A percentile compares a stretch with the other conserved stretches of the same genome.
Evolutionary conservation across 2,888 invertebrate species (phyloP).

Genomic region (Trichogramma evanescens): DNA sequence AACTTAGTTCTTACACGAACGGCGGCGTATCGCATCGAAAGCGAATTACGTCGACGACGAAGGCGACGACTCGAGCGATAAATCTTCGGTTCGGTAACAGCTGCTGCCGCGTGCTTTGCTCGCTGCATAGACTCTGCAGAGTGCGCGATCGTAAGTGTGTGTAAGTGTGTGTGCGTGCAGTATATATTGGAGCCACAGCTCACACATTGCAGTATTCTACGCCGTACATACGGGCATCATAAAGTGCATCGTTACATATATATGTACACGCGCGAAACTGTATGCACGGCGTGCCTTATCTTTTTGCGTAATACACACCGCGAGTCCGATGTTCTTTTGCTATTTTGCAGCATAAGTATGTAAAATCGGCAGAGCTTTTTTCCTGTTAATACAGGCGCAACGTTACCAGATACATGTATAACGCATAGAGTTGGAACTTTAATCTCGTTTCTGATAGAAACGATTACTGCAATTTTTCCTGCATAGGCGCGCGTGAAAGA

Average conservation of each 20-base stretch:
- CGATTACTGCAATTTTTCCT: too few relatives aligned
- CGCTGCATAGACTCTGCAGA: not conserved
- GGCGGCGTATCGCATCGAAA: conserved; percentile 6
- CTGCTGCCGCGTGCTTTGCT: conserved; percentile 14
- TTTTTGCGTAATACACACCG: not conserved
- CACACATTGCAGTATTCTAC: too few relatives aligned
- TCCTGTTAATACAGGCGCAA: too few relatives aligned
- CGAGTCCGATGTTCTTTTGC: too few relatives aligned
- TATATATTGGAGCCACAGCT: not conserved
- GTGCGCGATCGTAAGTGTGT: too few relatives aligned
- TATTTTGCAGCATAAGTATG: too few relatives aligned
- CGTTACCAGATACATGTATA: too few relatives aligned
- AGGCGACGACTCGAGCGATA: conserved; percentile 11
- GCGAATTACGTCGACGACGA: conserved; percentile 13
- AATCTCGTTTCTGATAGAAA: too few relatives aligned
- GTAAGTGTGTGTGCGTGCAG: too few relatives aligned
- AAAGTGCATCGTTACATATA: conserved; percentile 10
- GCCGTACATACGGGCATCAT: not conserved
- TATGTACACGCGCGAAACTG: not conserved
- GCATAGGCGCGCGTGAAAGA: too few relatives aligned
- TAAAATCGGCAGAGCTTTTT: too few relatives aligned
- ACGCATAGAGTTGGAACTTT: too few relatives aligned
- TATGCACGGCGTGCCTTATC: conserved; percentile 5
- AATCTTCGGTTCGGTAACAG: conserved; percentile 21
- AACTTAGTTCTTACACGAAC: conserved; percentile 5